Base-by-base conservation (phyloP, 2,797 vertebrate genomes). In the Smutsia temminckii region DNA sequence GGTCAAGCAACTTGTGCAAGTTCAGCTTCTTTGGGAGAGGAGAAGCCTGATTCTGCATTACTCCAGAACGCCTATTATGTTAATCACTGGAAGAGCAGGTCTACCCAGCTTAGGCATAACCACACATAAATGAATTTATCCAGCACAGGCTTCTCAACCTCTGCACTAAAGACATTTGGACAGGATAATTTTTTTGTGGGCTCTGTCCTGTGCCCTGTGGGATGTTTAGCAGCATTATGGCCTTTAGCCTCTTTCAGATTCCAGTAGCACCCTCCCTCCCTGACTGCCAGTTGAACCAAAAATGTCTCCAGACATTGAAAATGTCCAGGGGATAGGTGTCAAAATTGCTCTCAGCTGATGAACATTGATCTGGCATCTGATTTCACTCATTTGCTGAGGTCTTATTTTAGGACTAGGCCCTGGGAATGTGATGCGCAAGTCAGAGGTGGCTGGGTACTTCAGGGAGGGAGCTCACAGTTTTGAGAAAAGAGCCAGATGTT, bases 401-500 rank as follows among this genome's bases (percentile, higher is more conserved):
- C 2, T 10, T 42, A 34, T n/a, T 34, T 40, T 29, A 53, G 17
- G 55, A 9, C 5, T 5, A 40, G 10, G 27, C 64, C 68, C 34
- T 69, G 23, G 53, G 34, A 4, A 29, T 8, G 7, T 32, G n/a
- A 69, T 0, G 9, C 46, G 51, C 18, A 42, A n/a, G 3, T 29
- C 27, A 40, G n/a, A 75, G 42, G 12, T 61, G 40, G 27, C 71
- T 21, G 51, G 55, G 27, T 42, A 27, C 7, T 78, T 42, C 27
- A 12, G 49, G 68, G 66, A 12, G 49, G 68, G 66, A 88, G 23
- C 37, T 78, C 49, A 42, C 2, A 17, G 55, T 5, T 83, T 91
- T 59, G 21, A 88, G 57, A 83, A 61, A 74, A 89, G 32, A 79
- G 27, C 75, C 59, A 29, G 27, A 59, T 79, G 46, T 84, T 55